Evolutionary conservation across 2,888 invertebrate species (phyloP), one percentile per base, ranked within the genome.

Genomic region (Lepidochitona cinerea): DNA sequence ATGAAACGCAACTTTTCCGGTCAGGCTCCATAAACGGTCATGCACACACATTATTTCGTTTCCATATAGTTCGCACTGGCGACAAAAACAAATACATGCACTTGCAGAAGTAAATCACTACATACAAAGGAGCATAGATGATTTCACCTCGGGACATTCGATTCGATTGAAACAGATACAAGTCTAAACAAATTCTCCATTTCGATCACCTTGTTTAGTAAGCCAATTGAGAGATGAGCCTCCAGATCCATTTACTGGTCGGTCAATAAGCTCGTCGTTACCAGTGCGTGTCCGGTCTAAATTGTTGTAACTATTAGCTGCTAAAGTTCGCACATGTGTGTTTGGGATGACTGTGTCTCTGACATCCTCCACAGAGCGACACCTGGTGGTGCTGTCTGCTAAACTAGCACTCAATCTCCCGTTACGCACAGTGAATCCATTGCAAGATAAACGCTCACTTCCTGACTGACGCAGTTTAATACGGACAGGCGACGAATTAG

Each of bases 211-310:
- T 29, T 59, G 59, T 23, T 32, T 23, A 29, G 59, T 59, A 59
- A 59, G 29, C 59, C 59, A 59, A 59, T 59, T 59, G 23, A 59
- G 32, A 59, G 59, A 59, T 29, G 59, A 32, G 26, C 59, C 59
- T 59, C 26, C 1, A 29, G 59, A 59, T 59, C 23, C 23, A 59
- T 59, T 59, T 29, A 9, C 23, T 14, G 59, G 12, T 29, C 29
- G 59, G 12, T 32, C 29, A 14, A 32, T 29, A 14, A 29, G 26
- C 1, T 59, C 59, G 23, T 59, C 26, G 26, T 32, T 59, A 29
- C 59, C 59, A 32, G 23, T 59, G 7, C 14, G 12, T 14, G 23
- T 32, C 26, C 23, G 23, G 14, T 59, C 26, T 14, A 59, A 59
- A 23, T 59, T 23, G 59, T 26, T 59, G 29, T 59, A 59, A 26